phyloP scores from a whole-genome alignment of 2,888 invertebrate species.

The Invenusta paracnida region DNA sequence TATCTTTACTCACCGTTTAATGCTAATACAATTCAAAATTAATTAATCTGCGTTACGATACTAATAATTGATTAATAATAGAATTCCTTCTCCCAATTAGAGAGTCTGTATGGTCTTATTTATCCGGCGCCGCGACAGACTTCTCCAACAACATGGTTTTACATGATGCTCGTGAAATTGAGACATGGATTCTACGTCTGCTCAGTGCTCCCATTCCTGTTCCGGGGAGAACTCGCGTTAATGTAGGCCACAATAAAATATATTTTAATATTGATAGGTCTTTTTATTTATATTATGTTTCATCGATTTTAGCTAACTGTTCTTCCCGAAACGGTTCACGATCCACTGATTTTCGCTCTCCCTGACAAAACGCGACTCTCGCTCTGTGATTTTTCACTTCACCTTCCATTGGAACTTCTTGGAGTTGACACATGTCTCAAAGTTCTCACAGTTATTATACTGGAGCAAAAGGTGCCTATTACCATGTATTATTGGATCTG shows the following conservation, averaged over 20 bases:
- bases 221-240: slow-evolving; percentile 84
- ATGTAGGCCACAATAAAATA: too few species aligned
- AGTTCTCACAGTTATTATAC: slow-evolving; percentile 85
- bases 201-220: slow-evolving; percentile 95
- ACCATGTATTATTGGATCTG: slow-evolving; percentile 3
- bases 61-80: too few species aligned
- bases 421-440: slow-evolving; percentile 95
- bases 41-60: neutral
- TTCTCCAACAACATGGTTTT: slow-evolving; percentile 66
- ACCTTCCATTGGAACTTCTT: slow-evolving; percentile 89
- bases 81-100: slow-evolving; percentile 62
- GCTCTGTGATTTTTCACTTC: slow-evolving; percentile 93
- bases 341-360: slow-evolving; percentile 72
- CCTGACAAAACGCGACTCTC: slow-evolving; percentile 89
- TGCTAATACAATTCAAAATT: too few species aligned
- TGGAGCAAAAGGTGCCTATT: slow-evolving; percentile 95
- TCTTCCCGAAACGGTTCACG: slow-evolving; percentile 74
- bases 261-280: neutral
- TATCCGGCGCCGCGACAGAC: slow-evolving; percentile 66
- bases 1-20: neutral
- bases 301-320: slow-evolving; percentile 75
- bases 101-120: slow-evolving; percentile 90
- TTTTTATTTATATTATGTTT: too few species aligned
- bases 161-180: slow-evolving; percentile 93
- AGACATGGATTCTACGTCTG: slow-evolving; percentile 93